A percentile compares a stretch with the other conserved stretches of the same genome.
These are phyloP conservation scores for Ploceus nigricollis DNA, from an alignment of 2,113 vertebrate species.

Conservation along the genomic window DNA sequence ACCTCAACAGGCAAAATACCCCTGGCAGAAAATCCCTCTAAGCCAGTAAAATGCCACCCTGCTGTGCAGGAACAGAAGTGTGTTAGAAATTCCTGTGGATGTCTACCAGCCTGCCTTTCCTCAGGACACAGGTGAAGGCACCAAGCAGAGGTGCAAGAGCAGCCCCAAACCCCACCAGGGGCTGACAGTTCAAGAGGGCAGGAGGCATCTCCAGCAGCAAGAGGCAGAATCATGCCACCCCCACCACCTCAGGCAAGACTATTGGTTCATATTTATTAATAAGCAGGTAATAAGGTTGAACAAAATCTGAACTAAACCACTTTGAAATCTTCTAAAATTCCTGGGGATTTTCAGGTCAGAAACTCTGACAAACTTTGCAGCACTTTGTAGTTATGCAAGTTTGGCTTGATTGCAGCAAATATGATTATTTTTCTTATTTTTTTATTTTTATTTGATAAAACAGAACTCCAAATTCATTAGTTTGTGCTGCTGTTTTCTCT, in stretches of 20 bases:
- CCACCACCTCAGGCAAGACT: not conserved
- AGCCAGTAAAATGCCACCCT: not conserved
- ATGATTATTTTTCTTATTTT: not conserved
- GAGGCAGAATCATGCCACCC: not conserved
- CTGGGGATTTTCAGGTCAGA: not conserved
- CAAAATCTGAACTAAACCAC: not conserved
- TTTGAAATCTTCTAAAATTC: not conserved
- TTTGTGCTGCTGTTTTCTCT: not conserved
- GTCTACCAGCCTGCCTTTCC: not conserved
- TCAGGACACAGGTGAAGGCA: not conserved
- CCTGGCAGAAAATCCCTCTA: not conserved
- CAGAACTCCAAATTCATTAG: not conserved
- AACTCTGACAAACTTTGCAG: not conserved
- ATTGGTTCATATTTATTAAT: not conserved
- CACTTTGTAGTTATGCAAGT: not conserved
- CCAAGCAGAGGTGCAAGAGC: not conserved
- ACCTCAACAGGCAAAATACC: not conserved
- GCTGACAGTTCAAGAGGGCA: not conserved
- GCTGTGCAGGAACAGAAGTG: not conserved
- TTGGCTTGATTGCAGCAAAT: not conserved
- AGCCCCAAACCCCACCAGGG: not conserved
- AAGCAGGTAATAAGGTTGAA: not conserved
- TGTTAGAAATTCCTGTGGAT: not conserved
- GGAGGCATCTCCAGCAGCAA: accelerated
- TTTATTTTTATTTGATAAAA: not conserved